These are phyloP conservation scores for Rhyacophila evoluta DNA, from an alignment of 2,888 invertebrate species.

Conservation along the genomic window DNA sequence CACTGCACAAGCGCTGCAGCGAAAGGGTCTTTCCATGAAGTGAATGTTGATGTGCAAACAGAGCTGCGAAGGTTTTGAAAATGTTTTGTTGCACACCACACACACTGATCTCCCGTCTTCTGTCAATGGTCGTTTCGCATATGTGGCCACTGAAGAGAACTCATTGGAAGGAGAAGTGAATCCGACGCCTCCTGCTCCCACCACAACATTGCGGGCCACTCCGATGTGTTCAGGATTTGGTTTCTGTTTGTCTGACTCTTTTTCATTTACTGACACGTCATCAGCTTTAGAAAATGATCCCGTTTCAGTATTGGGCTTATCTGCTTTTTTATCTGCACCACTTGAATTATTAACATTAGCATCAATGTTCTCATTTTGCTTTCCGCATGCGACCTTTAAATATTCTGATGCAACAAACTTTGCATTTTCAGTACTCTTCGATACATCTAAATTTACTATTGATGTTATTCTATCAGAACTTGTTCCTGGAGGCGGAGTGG, in stretches of 20 bases:
- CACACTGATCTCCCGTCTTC: conserved; percentile 85
- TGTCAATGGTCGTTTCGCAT: conserved; percentile 70
- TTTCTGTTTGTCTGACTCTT: conserved; percentile 63
- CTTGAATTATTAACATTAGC: conserved; percentile 14
- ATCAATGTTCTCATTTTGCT: conserved; percentile 60
- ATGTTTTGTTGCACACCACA: conserved; percentile 90
- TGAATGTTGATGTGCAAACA: conserved; percentile 95
- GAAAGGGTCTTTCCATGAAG: conserved; percentile 91
- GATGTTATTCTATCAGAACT: conserved; percentile 39
- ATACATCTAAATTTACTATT: conserved; percentile 31
- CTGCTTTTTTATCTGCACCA: conserved; percentile 59
- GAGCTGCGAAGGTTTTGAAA: conserved; percentile 91
- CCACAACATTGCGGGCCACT: conserved; percentile 72
- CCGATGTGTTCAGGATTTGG: conserved; percentile 65
- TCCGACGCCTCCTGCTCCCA: conserved; percentile 74
- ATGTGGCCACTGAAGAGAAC: conserved; percentile 63
- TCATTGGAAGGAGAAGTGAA: conserved; percentile 70
- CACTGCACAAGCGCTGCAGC: conserved; percentile 92
- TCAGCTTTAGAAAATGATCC: conserved; percentile 59
- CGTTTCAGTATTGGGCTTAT: conserved; percentile 57
- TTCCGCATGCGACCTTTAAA: conserved; percentile 72
- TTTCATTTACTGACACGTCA: conserved; percentile 60
- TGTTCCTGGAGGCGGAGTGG: conserved; percentile 55
- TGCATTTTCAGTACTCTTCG: conserved; percentile 63
- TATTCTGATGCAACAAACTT: conserved; percentile 77